Percentiles rank a stretch among this genome's conserved stretches.
Evolutionary conservation across 1,140 invertebrate species (phyloP).

Genomic region (Nasonia vitripennis): DNA sequence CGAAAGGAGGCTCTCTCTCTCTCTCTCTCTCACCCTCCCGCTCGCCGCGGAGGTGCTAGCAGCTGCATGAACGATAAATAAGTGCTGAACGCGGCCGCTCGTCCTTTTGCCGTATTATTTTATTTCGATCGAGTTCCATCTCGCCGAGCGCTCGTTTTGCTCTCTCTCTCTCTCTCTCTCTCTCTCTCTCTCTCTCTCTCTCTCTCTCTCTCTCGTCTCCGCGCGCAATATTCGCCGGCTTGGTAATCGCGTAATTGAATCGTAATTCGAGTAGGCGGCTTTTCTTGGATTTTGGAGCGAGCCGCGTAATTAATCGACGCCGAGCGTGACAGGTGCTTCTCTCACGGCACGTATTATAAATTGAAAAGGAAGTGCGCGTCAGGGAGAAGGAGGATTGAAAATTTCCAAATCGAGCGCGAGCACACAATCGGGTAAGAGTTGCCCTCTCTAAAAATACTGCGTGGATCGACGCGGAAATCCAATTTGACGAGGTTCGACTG

Average conservation of each 20-base stretch:
- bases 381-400: not conserved
- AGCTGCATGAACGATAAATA: conserved; percentile 63
- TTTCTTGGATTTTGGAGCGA: not conserved
- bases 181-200: not conserved
- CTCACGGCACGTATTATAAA: not conserved
- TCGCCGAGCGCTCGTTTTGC: not conserved
- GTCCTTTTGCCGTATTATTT: not conserved
- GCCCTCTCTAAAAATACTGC: conserved; percentile 29
- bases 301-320: not conserved
- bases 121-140: conserved; percentile 39
- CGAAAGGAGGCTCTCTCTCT: too few species aligned
- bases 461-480: conserved; percentile 11
- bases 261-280: conserved; percentile 23
- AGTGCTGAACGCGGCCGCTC: conserved; percentile 42
- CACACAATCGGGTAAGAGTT: too few species aligned
- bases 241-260: conserved; percentile 46
- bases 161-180: not conserved
- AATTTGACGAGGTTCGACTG: conserved; percentile 45
- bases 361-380: not conserved
- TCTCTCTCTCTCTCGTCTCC: not conserved
- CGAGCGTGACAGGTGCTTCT: too few species aligned
- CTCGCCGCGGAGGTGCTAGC: conserved; percentile 57
- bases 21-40: not conserved
- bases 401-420: not conserved
- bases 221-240: not conserved